These are phyloP conservation scores for Mythimna lalbum DNA, from an alignment of 2,888 invertebrate genomes.

Conservation along the genomic window DNA sequence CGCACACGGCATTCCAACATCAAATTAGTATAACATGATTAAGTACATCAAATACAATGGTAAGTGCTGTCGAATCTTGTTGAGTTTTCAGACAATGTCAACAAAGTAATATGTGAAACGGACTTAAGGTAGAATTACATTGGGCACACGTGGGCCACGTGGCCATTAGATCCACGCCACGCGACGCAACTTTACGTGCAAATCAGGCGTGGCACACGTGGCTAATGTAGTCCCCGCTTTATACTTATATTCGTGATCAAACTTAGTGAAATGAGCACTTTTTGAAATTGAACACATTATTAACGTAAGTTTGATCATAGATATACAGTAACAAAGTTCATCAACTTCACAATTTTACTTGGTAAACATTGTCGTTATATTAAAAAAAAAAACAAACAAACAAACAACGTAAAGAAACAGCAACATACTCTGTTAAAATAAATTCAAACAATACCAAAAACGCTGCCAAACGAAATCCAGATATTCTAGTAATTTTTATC, in stretches of 20 bases:
- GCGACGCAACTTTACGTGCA: no score
- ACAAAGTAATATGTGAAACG: constrained; percentile 25
- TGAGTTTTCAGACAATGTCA: constrained; percentile 3
- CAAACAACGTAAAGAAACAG: constrained; percentile 35
- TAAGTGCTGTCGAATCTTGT: constrained; percentile 3
- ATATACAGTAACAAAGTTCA: not conserved
- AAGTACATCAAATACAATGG: constrained; percentile 26
- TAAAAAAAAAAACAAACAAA: constrained; percentile 56
- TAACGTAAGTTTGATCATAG: not conserved
- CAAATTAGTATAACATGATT: constrained; percentile 69
- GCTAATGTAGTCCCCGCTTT: no score
- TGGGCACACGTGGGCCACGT: no score
- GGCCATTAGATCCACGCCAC: no score
- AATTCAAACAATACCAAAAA: constrained; percentile 37
- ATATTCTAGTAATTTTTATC: constrained; percentile 49
- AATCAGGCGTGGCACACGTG: no score
- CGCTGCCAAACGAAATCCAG: constrained; percentile 42
- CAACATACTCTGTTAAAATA: constrained; percentile 19
- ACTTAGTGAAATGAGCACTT: not conserved
- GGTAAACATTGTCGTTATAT: constrained; percentile 33
- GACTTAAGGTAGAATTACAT: not conserved
- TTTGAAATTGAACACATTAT: not conserved
- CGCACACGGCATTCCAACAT: constrained; percentile 63
- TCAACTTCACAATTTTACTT: constrained; percentile 1
- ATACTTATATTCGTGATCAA: not conserved